Conservation (phyloP, 2,113 vertebrate genomes). For the Mustela nigripes region DNA sequence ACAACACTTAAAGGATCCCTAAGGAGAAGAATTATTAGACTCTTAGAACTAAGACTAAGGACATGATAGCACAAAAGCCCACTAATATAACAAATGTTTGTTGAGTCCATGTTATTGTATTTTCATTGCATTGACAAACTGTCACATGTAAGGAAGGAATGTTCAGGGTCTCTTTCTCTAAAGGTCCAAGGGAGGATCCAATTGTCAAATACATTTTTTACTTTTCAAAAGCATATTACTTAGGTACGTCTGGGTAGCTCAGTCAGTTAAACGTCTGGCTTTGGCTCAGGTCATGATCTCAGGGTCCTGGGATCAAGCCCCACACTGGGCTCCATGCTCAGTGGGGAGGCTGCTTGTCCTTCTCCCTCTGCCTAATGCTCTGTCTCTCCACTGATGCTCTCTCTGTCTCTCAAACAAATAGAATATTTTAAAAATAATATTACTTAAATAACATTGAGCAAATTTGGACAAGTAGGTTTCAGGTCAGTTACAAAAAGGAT, state of each 20-base stretch:
- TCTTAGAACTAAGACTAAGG: not conserved
- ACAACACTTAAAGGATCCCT: not conserved
- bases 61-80: not conserved
- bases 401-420: not conserved
- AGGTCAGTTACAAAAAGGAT: not conserved
- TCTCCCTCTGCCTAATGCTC: not conserved
- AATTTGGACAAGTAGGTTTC: not conserved
- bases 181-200: not conserved
- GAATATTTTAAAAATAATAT: not conserved
- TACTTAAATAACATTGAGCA: not conserved
- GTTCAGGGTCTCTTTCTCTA: not conserved
- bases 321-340: not conserved
- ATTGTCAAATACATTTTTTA: not conserved
- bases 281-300: not conserved
- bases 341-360: not conserved
- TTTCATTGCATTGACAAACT: constrained; percentile 15
- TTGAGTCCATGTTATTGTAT: not conserved
- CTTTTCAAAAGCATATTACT: not conserved
- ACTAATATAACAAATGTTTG: not conserved
- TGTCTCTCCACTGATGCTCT: not conserved
- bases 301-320: not conserved
- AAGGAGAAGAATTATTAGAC: not conserved
- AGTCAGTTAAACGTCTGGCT: not conserved
- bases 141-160: not conserved
- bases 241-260: not conserved